Conservation (phyloP, 2,113 vertebrate genomes). For the Zapornia atra region DNA sequence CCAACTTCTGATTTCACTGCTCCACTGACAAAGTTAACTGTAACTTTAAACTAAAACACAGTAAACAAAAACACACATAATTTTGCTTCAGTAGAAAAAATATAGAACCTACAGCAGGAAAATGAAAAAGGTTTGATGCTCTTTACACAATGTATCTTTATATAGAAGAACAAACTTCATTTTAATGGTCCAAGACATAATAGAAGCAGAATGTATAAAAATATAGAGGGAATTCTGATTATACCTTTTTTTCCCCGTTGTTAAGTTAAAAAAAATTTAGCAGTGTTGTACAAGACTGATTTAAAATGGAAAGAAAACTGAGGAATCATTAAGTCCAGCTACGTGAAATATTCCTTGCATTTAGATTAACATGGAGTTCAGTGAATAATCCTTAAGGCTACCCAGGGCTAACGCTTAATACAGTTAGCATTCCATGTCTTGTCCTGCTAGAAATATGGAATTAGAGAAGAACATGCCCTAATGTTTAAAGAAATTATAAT, state of each 20-base stretch:
- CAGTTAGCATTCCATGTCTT: not conserved
- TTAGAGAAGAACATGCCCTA: not conserved
- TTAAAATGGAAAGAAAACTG: not conserved
- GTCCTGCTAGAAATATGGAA: not conserved
- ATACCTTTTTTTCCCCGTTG: not conserved
- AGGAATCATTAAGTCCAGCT: not conserved
- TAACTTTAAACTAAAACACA: not conserved
- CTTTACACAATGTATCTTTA: not conserved
- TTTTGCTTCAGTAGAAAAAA: not conserved
- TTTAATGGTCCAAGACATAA: not conserved
- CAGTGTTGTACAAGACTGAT: not conserved
- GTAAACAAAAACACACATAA: not conserved
- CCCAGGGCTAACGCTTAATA: not conserved
- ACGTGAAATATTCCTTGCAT: not conserved
- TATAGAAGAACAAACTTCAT: not conserved
- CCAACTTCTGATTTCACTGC: conserved; percentile 78
- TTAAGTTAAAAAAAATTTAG: not conserved
- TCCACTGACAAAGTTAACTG: conserved; percentile 78
- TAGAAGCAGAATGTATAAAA: not conserved
- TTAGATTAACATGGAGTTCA: not conserved
- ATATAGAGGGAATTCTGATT: not conserved
- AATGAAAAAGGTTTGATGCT: not conserved
- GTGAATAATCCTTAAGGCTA: not conserved
- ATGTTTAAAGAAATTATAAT: not conserved
- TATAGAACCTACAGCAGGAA: not conserved